A percentile compares a stretch with the other conserved stretches of the same genome.
Evolutionary conservation across 2,888 invertebrate species (phyloP).

Genomic region (Catocala nupta): DNA sequence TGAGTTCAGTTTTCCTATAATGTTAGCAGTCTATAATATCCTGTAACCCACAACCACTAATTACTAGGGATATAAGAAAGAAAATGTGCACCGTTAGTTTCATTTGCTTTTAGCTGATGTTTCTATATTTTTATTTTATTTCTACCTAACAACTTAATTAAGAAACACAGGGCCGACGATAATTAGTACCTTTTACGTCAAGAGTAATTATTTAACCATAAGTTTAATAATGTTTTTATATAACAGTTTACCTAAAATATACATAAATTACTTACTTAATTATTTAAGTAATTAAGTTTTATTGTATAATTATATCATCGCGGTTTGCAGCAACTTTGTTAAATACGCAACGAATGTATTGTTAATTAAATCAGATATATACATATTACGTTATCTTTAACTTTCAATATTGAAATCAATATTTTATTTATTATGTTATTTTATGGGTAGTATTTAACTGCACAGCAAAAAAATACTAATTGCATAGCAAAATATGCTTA

Average conservation of each 20-base stretch:
- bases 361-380: no score
- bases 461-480: no score
- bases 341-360: no score
- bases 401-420: no score
- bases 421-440: no score
- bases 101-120: constrained; percentile 17
- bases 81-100: constrained; percentile 26
- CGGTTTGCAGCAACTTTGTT: no score
- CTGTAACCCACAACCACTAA: constrained; percentile 30
- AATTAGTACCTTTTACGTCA: not conserved
- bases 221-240: not conserved
- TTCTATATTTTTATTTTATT: constrained; percentile 11
- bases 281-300: no score
- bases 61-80: constrained; percentile 19
- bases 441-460: no score
- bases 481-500: no score
- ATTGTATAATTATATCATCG: no score
- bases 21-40: constrained; percentile 27
- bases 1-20: constrained; percentile 8
- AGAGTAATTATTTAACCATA: not conserved
- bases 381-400: no score
- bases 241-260: not conserved
- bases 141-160: constrained; percentile 16
- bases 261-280: no score
- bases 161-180: constrained; percentile 4